phyloP scores from a whole-genome alignment of 1,140 invertebrate species.

The Meloidogyne exigua region DNA sequence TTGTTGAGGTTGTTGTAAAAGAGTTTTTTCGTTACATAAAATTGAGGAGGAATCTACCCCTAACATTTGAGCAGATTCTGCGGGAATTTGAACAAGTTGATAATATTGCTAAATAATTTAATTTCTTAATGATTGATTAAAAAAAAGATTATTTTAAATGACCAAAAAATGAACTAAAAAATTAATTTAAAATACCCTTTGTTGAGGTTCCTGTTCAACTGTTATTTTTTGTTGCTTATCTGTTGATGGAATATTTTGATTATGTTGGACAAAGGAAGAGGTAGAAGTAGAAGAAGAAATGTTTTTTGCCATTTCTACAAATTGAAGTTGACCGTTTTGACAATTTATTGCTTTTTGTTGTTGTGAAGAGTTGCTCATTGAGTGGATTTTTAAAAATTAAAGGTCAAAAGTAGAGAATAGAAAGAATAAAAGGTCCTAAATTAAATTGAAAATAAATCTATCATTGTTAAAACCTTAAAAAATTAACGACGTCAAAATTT shows the following conservation, averaged over 20 bases:
- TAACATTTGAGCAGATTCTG: background rate
- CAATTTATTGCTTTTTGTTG: background rate
- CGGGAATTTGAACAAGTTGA: background rate
- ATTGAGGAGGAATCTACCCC: background rate
- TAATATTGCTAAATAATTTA: background rate
- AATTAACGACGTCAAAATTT: background rate
- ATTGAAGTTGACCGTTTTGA: background rate
- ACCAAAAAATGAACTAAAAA: no score
- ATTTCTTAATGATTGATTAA: no score
- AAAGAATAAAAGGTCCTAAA: background rate
- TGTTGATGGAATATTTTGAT: background rate
- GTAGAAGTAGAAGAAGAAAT: background rate
- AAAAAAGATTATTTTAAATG: no score
- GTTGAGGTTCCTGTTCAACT: background rate
- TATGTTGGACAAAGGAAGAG: background rate
- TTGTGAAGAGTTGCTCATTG: background rate
- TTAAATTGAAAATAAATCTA: background rate
- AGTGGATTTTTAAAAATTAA: background rate
- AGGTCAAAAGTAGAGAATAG: background rate
- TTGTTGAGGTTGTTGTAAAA: background rate
- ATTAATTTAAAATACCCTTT: no score
- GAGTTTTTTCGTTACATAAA: background rate
- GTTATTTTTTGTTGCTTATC: background rate
- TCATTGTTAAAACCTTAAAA: background rate
- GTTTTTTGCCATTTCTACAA: background rate